A percentile compares a stretch with the other conserved stretches of the same genome.
These are phyloP conservation scores for Isotomurus palustris DNA, from an alignment of 2,888 invertebrate species.

Conservation along the genomic window DNA sequence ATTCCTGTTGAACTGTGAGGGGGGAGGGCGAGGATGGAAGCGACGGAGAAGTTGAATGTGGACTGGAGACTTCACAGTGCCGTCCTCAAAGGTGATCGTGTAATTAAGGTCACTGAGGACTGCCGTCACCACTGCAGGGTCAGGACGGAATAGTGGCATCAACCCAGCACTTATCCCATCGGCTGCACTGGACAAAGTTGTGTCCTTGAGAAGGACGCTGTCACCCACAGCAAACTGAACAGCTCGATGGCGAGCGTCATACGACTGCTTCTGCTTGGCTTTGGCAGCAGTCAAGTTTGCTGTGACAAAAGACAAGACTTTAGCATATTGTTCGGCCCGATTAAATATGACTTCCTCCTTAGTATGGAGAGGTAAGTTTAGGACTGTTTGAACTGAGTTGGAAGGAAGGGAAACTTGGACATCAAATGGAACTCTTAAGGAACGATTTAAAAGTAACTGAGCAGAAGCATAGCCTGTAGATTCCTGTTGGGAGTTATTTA, in stretches of 20 bases:
- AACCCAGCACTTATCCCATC: not conserved
- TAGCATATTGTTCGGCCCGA: not conserved
- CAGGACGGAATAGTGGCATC: too few species aligned
- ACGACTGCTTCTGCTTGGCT: not conserved
- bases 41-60: too few species aligned
- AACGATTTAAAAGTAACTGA: not conserved
- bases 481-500: not conserved
- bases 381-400: too few species aligned
- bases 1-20: too few species aligned
- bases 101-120: too few species aligned
- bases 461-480: not conserved
- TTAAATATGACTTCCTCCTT: not conserved
- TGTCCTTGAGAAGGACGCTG: slow-evolving; percentile 11
- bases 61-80: too few species aligned
- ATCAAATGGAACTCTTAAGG: not conserved
- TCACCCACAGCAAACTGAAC: slow-evolving; percentile 9
- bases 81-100: too few species aligned
- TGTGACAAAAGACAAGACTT: not conserved
- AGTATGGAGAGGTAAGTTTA: not conserved
- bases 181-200: not conserved
- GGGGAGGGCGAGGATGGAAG: too few species aligned
- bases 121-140: too few species aligned
- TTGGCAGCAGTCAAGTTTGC: too few species aligned
- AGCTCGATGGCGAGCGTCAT: slow-evolving; percentile 11
- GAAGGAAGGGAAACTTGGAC: not conserved